These are phyloP conservation scores for Brenthis hecate DNA, from an alignment of 2,888 invertebrate genomes.

Conservation along the genomic window DNA sequence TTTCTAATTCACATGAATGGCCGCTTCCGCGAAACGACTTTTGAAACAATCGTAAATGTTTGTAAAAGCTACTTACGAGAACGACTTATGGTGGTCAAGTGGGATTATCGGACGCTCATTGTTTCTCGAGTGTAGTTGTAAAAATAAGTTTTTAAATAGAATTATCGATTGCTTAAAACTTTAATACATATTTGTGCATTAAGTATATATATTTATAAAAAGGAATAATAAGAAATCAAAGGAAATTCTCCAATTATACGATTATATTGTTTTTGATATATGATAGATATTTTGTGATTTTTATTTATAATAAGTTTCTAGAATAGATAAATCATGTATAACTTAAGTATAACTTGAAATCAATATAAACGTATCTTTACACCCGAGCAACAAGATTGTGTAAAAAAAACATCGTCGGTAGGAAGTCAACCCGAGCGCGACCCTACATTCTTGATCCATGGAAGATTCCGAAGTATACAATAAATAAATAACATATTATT, in stretches of 20 bases:
- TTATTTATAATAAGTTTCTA: too few species aligned
- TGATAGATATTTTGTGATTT: too few species aligned
- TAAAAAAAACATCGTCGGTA: slow-evolving; percentile 81
- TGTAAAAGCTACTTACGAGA: slow-evolving; percentile 34
- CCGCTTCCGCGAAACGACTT: slow-evolving; percentile 43
- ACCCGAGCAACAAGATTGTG: slow-evolving; percentile 80
- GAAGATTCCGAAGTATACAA: slow-evolving; percentile 42
- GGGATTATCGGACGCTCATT: slow-evolving; percentile 38
- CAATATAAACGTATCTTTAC: slow-evolving; percentile 65
- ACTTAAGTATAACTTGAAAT: slow-evolving; percentile 31
- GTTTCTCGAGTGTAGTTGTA: slow-evolving; percentile 32
- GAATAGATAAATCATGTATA: not conserved
- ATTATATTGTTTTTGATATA: too few species aligned
- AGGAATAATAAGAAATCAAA: not conserved
- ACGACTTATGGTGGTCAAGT: slow-evolving; percentile 33
- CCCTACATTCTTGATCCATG: slow-evolving; percentile 62
- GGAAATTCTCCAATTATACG: too few species aligned
- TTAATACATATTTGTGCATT: too few species aligned
- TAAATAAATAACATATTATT: slow-evolving; percentile 12
- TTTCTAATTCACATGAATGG: slow-evolving; percentile 59
- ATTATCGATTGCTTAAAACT: not conserved
- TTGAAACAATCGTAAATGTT: slow-evolving; percentile 63
- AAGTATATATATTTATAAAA: not conserved
- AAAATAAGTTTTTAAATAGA: slow-evolving; percentile 12
- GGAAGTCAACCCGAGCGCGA: slow-evolving; percentile 74